Percentiles rank a stretch among this genome's conserved stretches.
phyloP scores from a whole-genome alignment of 1,140 invertebrate species.

The Carposina sasakii region DNA sequence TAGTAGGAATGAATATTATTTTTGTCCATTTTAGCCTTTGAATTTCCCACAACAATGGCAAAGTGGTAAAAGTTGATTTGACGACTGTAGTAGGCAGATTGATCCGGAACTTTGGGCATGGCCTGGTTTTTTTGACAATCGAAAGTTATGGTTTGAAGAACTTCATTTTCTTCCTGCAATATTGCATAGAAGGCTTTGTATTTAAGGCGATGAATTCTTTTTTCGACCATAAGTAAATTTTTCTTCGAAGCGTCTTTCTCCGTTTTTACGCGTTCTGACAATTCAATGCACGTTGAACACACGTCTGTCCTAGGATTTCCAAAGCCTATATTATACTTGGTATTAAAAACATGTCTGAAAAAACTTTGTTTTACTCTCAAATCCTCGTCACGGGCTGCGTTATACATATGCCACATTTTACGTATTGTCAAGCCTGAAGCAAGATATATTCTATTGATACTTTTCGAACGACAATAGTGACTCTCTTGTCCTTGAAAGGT shows the following conservation, averaged over 20 bases:
- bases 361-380: conserved; percentile 13
- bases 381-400: background rate
- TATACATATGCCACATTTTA: conserved; percentile 10
- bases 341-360: conserved; percentile 4
- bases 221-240: conserved; percentile 1
- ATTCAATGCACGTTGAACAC: background rate
- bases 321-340: conserved; percentile 3
- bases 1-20: conserved; percentile 27
- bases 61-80: conserved; percentile 47
- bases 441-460: conserved; percentile 6
- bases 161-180: conserved; percentile 16
- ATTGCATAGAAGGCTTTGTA: conserved; percentile 26
- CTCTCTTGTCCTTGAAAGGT: conserved; percentile 7
- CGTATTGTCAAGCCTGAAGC: conserved; percentile 1
- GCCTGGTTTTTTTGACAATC: conserved; percentile 42
- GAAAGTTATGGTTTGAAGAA: conserved; percentile 26
- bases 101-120: conserved; percentile 41
- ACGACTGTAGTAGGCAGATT: conserved; percentile 37
- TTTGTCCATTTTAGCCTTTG: background rate
- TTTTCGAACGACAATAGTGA: conserved; percentile 13
- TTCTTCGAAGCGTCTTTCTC: background rate
- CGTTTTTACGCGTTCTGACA: background rate
- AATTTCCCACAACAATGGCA: conserved; percentile 30
- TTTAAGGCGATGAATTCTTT: background rate
- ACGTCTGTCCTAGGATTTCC: conserved; percentile 1